Base-by-base conservation (phyloP, 2,797 vertebrate species). In the Falco peregrinus region DNA sequence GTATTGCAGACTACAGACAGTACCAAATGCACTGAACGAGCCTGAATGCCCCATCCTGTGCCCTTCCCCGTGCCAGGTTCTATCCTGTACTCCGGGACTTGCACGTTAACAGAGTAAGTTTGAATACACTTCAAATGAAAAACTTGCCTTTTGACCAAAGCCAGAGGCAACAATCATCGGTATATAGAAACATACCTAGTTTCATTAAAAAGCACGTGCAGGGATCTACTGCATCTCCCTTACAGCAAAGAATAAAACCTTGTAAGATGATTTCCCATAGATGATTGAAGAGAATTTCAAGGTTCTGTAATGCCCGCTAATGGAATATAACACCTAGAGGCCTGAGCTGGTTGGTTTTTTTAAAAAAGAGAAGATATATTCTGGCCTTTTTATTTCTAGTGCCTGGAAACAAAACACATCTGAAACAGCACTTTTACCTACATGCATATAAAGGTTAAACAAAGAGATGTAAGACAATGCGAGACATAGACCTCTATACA, bases 31-130 rank as follows among this genome's bases (percentile, higher is more conserved):
- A 41, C 3, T 10, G 13, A 67, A 25, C 17, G 53, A 63, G 41
- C 26, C 73, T 45, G 51, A 50, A 74, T 61, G 75, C 26, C 16
- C 21, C 11, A 21, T 6, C 15, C 50, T 12, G 10, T 24, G 53
- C 37, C 54, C 50, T 54, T 45, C 50, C 22, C 65, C 19, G 0
- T 1, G 9, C 51, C 75, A 25, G 3, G 13, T 22, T 64, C 50
- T 11, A 31, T 2, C 28, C 41, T 33, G 13, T 12, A 13, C 67
- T 63, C 54, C 73, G 63, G 51, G 28, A 67, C 21, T 22, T 37
- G n/a, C 16, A 45, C 0, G 0, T 17, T 39, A 85, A 56, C n/a
- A 61, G 48, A 78, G 29, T 3, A 28, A 63, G 29, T 29, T 48
- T 35, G 48, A 84, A 84, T 18, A 39, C 10, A 54, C 13, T 76